Evolutionary conservation across 1,140 invertebrate species (phyloP).

Genomic region (Chionoecetes opilio): DNA sequence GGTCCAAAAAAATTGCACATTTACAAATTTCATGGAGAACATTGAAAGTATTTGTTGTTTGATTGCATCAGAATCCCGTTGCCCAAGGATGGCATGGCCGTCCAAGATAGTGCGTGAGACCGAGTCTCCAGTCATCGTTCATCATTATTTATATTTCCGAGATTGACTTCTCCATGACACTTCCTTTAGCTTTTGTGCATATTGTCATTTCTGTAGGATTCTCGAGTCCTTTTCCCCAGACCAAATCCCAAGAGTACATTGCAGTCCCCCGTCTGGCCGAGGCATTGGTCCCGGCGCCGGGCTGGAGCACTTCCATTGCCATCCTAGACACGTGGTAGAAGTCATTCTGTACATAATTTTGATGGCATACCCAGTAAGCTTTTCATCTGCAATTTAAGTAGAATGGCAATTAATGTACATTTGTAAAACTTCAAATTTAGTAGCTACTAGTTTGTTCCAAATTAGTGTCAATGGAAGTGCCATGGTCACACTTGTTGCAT

Average conservation of each 20-base stretch:
- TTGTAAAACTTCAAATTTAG: neutral
- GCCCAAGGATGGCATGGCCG: neutral
- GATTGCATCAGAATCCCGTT: neutral
- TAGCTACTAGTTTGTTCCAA: neutral
- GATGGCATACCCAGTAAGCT: neutral
- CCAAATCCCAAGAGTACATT: conserved; percentile 45
- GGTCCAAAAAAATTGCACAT: neutral
- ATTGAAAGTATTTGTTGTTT: neutral
- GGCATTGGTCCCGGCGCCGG: conserved; percentile 47
- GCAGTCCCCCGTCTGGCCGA: conserved; percentile 52
- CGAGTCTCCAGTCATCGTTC: neutral
- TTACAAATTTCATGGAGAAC: neutral
- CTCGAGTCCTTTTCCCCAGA: conserved; percentile 49
- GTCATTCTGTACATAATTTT: neutral
- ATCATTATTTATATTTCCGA: neutral
- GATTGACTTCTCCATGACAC: neutral
- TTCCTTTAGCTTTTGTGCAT: neutral
- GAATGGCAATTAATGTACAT: neutral
- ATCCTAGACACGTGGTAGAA: neutral
- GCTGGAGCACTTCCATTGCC: conserved; percentile 57
- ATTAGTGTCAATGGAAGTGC: conserved; percentile 51
- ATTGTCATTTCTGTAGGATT: conserved; percentile 62
- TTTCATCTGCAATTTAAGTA: neutral
- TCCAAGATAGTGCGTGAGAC: neutral
- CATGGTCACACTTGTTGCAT: conserved; percentile 59